These are phyloP conservation scores for Brachypodius melanocephalos DNA, from an alignment of 2,113 vertebrate genomes.

Conservation along the genomic window DNA sequence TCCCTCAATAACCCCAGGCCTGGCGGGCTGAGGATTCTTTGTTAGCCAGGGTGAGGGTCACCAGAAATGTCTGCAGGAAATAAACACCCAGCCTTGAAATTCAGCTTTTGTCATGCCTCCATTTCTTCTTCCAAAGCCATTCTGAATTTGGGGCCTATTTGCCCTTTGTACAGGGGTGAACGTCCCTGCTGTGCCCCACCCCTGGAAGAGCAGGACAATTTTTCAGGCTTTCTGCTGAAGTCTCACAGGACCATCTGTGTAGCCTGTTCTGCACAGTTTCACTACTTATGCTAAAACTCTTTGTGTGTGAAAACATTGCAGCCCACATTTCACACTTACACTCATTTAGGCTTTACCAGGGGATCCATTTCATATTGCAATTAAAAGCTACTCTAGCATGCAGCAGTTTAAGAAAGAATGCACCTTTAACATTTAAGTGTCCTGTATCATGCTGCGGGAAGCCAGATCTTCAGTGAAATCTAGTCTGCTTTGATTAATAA, in stretches of 20 bases:
- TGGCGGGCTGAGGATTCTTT: not conserved
- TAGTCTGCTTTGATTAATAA: slow-evolving; percentile 60
- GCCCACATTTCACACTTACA: not conserved
- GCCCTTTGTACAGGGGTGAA: not conserved
- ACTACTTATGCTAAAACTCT: not conserved
- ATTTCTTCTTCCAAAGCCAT: rapidly evolving
- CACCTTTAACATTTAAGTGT: not conserved
- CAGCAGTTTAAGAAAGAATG: not conserved
- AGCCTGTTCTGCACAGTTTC: not conserved
- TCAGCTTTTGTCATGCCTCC: not conserved
- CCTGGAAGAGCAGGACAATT: not conserved
- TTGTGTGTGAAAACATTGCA: not conserved
- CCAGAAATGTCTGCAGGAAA: not conserved
- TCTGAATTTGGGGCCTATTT: not conserved
- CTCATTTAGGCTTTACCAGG: not conserved
- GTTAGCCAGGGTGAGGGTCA: not conserved
- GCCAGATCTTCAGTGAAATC: slow-evolving; percentile 26
- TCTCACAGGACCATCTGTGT: not conserved
- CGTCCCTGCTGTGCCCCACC: rapidly evolving
- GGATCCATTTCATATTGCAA: not conserved
- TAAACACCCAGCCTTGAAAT: not conserved
- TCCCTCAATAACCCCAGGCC: not conserved
- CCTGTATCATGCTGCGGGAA: slow-evolving; percentile 1
- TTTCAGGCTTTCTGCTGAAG: not conserved
- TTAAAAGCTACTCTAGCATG: not conserved